Conservation (phyloP, 1,140 invertebrate genomes). For the Cotesia vestalis region DNA sequence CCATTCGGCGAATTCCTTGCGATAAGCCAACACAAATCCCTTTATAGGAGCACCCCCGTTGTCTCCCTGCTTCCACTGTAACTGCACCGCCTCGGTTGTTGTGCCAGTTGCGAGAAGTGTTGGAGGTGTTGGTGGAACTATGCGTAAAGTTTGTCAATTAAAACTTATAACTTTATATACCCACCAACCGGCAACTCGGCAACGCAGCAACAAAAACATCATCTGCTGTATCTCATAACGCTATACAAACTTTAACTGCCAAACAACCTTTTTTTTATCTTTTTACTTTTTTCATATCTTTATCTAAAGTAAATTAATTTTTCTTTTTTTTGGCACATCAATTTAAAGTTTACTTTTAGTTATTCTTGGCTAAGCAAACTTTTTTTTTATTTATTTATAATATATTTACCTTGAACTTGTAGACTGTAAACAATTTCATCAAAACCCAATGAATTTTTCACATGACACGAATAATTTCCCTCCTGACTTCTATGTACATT, state of each 20-base stretch:
- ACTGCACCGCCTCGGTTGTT: conserved; percentile 62
- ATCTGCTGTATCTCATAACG: conserved; percentile 5
- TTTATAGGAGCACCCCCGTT: conserved; percentile 67
- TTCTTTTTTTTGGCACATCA: too few species aligned
- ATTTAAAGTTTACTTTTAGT: too few species aligned
- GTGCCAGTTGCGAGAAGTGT: conserved; percentile 64
- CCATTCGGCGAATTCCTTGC: conserved; percentile 70
- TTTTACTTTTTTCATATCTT: too few species aligned
- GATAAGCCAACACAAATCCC: conserved; percentile 68
- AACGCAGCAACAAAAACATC: conserved; percentile 14
- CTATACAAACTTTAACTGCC: too few species aligned
- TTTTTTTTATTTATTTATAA: neutral
- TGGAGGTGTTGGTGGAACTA: conserved; percentile 66
- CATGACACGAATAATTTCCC: conserved; percentile 74
- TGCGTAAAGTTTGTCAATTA: conserved; percentile 49
- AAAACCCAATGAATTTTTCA: conserved; percentile 69
- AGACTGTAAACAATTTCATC: conserved; percentile 72
- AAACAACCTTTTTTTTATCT: too few species aligned
- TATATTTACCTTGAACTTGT: conserved; percentile 67
- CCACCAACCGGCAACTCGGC: neutral
- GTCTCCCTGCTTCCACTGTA: conserved; percentile 68
- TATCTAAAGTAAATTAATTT: too few species aligned
- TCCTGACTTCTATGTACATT: conserved; percentile 70
- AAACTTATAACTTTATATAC: conserved; percentile 34
- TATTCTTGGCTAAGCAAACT: neutral